These are phyloP conservation scores for Centroberyx gerrardi DNA, from an alignment of 2,797 vertebrate species.

Conservation along the genomic window DNA sequence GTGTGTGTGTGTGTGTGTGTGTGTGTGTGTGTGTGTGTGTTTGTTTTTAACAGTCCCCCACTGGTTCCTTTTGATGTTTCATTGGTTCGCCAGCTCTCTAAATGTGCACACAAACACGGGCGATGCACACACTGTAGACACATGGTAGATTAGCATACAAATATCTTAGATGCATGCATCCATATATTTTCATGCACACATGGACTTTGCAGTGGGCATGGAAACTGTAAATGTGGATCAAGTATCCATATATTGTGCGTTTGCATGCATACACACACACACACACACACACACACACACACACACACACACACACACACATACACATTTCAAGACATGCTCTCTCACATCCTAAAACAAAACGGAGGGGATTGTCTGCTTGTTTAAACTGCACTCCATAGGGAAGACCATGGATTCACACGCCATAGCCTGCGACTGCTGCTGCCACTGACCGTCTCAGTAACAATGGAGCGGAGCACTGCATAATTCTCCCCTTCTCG, in stretches of 20 bases:
- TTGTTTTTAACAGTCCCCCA: conserved; percentile 55
- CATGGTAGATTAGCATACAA: conserved; percentile 40
- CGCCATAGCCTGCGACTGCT: conserved; percentile 34
- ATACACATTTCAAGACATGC: conserved; percentile 11
- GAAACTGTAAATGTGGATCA: conserved; percentile 32
- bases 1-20: conserved; percentile 46
- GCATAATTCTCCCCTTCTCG: conserved; percentile 57
- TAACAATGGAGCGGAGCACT: conserved; percentile 49
- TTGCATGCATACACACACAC: background rate
- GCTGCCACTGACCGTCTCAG: conserved; percentile 41
- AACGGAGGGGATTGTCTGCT: conserved; percentile 39
- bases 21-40: conserved; percentile 15
- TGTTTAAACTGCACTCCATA: conserved; percentile 25
- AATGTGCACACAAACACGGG: conserved; percentile 46
- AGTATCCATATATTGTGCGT: conserved; percentile 15
- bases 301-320: background rate
- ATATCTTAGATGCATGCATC: background rate
- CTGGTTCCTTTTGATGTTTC: conserved; percentile 67
- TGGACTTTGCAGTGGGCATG: conserved; percentile 35
- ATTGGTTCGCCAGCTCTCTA: conserved; percentile 55
- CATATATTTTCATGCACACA: conserved; percentile 6
- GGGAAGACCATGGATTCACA: conserved; percentile 44
- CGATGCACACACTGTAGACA: conserved; percentile 41
- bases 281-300: conserved; percentile 1
- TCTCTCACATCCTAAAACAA: conserved; percentile 29